Percentiles rank a stretch among this genome's conserved stretches.
These are phyloP conservation scores for Ochotona princeps DNA, from an alignment of 2,113 vertebrate genomes.

Conservation along the genomic window DNA sequence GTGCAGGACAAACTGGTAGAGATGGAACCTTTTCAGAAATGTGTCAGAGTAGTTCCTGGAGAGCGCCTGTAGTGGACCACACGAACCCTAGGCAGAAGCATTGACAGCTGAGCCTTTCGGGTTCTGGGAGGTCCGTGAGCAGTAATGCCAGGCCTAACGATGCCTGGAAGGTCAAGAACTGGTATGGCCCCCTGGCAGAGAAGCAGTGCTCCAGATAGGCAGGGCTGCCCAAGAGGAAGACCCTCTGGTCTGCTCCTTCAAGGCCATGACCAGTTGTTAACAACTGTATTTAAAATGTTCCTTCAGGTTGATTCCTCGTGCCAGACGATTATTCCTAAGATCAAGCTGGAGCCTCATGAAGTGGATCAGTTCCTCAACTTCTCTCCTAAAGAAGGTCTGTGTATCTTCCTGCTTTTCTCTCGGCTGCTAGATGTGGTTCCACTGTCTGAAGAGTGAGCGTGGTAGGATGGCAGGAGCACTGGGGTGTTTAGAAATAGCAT, in stretches of 20 bases:
- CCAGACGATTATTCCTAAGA: constrained; percentile 91
- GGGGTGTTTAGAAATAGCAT: not conserved
- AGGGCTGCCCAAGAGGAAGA: not conserved
- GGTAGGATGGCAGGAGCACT: no score
- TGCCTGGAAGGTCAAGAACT: not conserved
- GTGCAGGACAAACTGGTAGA: not conserved
- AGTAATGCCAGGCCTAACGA: not conserved
- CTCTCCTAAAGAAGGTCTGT: constrained; percentile 93
- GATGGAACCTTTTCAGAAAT: not conserved
- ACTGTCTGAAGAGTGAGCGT: accelerated
- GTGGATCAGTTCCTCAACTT: constrained; percentile 99
- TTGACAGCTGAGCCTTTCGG: not conserved
- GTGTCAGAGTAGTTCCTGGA: not conserved
- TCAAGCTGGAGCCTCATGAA: constrained; percentile 98
- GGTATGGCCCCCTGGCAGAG: not conserved
- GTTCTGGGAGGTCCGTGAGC: not conserved
- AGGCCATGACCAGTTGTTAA: constrained; percentile 50
- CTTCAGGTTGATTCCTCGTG: constrained; percentile 90
- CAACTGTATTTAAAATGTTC: constrained; percentile 68
- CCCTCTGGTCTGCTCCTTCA: not conserved
- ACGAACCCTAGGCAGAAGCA: not conserved
- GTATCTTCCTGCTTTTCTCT: not conserved
- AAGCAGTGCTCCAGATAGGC: accelerated
- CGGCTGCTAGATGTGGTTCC: accelerated
- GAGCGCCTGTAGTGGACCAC: not conserved